Evolutionary conservation across 2,888 invertebrate genomes (phyloP), one percentile per base, ranked within the genome.

Genomic region (Taphrorychus bicolor): DNA sequence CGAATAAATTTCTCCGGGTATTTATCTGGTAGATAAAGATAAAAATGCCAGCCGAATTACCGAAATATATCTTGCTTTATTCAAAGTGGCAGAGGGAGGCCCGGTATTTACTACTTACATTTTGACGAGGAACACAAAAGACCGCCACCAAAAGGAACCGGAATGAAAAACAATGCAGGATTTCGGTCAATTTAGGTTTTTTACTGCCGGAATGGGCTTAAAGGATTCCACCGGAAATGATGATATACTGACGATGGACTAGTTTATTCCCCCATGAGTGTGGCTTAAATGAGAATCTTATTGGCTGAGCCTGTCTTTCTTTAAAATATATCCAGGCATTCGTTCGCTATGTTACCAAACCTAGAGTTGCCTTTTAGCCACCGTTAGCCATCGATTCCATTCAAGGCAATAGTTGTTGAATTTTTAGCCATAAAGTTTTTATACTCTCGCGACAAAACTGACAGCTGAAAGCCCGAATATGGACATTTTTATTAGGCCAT

Each of bases 41-140:
- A 67, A 67, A 67, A 67, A 62, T 62, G 58, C 59, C 58, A 52
- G 58, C 52, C 67, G 57, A 61, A 67, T 59, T 67, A 59, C 62
- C 62, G 52, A 62, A 67, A 67, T 67, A 67, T 58, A 67, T 67
- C 67, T 67, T 67, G 62, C 67, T 67, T 67, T 67, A 67, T 67
- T 62, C 62, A 67, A 67, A 67, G 62, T 58, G 67, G 62, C 61
- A 51, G 66, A 66, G 59, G 66, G 57, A 57, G 19, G 45, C 16
- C n/a, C 56, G 49, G 54, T 60, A 66, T 66, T 66, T 66, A 66
- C 66, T 66, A 60, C 66, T 56, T 56, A 66, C 60, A 56, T 66
- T 56, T 22, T 66, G 66, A 54, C 40, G 66, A 66, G 56, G 42
- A 56, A 23, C 59, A 60, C 66, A 66, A 66, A 41, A 56, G 51